Percentiles rank a stretch among this genome's conserved stretches.
These are phyloP conservation scores for Telmatherina bonti DNA, from an alignment of 2,797 vertebrate genomes.

Conservation along the genomic window DNA sequence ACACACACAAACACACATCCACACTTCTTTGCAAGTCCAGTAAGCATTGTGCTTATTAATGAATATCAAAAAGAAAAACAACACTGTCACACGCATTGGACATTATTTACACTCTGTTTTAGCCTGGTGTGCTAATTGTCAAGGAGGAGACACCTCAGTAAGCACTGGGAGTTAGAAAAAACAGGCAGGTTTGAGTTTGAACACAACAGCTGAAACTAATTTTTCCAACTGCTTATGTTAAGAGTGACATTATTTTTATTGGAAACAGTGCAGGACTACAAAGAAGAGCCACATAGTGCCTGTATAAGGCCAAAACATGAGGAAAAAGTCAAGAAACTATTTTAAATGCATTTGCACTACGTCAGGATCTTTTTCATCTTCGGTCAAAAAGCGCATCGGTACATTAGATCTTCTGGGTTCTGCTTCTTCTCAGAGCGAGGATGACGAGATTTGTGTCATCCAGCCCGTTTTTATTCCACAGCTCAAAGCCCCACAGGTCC, in stretches of 20 bases:
- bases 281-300: slow-evolving; percentile 68
- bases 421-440: slow-evolving; percentile 75
- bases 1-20: slow-evolving; percentile 52
- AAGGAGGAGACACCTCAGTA: slow-evolving; percentile 78
- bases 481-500: slow-evolving; percentile 72
- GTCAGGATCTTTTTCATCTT: slow-evolving; percentile 76
- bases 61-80: slow-evolving; percentile 85
- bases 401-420: slow-evolving; percentile 59
- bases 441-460: slow-evolving; percentile 56
- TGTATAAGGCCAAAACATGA: slow-evolving; percentile 85
- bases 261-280: slow-evolving; percentile 81
- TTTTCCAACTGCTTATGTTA: slow-evolving; percentile 85
- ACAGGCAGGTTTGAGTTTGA: slow-evolving; percentile 65
- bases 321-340: slow-evolving; percentile 81
- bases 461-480: slow-evolving; percentile 40
- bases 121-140: slow-evolving; percentile 80
- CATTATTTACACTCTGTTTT: slow-evolving; percentile 79
- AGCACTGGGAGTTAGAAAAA: slow-evolving; percentile 66
- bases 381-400: slow-evolving; percentile 62
- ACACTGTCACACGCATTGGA: slow-evolving; percentile 77
- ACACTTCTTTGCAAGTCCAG: slow-evolving; percentile 75
- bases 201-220: slow-evolving; percentile 79
- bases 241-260: slow-evolving; percentile 83
- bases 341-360: slow-evolving; percentile 75
- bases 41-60: slow-evolving; percentile 83